These are phyloP conservation scores for Sylvietta virens DNA, from an alignment of 2,113 vertebrate genomes.

Conservation along the genomic window DNA sequence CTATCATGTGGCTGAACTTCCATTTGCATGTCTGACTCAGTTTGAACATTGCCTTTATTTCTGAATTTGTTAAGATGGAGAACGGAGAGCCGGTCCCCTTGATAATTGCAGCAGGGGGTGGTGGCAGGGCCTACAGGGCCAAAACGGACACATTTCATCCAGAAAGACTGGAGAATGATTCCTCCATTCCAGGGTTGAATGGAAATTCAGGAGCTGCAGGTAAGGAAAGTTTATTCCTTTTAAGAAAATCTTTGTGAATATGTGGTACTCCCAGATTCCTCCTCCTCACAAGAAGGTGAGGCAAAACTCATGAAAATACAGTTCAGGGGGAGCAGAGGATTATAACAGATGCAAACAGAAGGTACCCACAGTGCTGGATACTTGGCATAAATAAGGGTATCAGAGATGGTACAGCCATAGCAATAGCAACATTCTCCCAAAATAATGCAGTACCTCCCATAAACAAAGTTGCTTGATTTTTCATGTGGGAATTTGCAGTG, in stretches of 20 bases:
- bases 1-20: background rate
- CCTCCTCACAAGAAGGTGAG: background rate
- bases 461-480: background rate
- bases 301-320: background rate
- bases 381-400: background rate
- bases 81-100: constrained; percentile 81
- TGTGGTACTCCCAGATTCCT: background rate
- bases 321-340: background rate
- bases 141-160: constrained; percentile 73
- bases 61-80: constrained; percentile 78
- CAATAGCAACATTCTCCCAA: background rate
- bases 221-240: constrained; percentile 31
- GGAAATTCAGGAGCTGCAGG: constrained; percentile 92
- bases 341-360: background rate
- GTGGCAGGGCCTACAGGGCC: constrained; percentile 89
- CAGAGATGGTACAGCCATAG: background rate
- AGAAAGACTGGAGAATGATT: constrained; percentile 87
- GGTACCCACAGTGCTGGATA: background rate
- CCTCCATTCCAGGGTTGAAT: constrained; percentile 82
- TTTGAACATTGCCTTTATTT: constrained; percentile 8
- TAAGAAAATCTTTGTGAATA: background rate
- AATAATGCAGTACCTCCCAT: background rate
- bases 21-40: background rate
- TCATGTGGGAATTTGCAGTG: background rate
- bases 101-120: constrained; percentile 93